Evolutionary conservation across 30 jellyfish, hydroid and myxozoan genomes (phyloP).

Genomic region (Hydra vulgaris): DNA sequence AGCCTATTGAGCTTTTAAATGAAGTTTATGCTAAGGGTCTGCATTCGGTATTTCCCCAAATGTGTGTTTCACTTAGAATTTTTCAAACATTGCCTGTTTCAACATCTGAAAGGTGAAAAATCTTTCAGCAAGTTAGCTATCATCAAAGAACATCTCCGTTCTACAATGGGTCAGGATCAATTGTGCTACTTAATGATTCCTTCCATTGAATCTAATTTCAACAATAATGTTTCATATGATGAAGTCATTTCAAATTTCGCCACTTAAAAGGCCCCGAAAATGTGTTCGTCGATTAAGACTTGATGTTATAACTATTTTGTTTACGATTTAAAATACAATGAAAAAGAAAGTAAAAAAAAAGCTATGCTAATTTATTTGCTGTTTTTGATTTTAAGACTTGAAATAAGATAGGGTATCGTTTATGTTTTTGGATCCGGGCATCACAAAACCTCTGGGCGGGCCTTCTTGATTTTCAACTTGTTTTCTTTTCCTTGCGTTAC

Average conservation of each 20-base stretch:
- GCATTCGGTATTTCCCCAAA: neutral
- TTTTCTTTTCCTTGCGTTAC: no score
- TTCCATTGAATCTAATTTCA: neutral
- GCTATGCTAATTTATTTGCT: no score
- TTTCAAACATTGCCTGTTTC: neutral
- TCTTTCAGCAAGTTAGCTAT: neutral
- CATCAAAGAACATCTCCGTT: neutral
- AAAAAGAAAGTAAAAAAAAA: no score
- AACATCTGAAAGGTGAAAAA: neutral
- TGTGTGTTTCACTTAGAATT: neutral
- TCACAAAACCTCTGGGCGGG: no score
- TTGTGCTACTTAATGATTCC: neutral
- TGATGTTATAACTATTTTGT: no score
- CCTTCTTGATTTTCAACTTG: no score
- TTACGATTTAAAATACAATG: no score
- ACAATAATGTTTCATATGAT: neutral
- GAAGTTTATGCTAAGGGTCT: neutral
- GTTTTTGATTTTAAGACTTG: no score
- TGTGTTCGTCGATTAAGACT: neutral
- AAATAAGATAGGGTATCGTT: no score
- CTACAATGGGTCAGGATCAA: neutral
- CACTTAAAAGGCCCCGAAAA: neutral
- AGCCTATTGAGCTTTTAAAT: neutral
- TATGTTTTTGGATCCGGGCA: no score
- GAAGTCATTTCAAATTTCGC: neutral